phyloP scores from a whole-genome alignment of 2,113 vertebrate genomes.

The Erinaceus europaeus region DNA sequence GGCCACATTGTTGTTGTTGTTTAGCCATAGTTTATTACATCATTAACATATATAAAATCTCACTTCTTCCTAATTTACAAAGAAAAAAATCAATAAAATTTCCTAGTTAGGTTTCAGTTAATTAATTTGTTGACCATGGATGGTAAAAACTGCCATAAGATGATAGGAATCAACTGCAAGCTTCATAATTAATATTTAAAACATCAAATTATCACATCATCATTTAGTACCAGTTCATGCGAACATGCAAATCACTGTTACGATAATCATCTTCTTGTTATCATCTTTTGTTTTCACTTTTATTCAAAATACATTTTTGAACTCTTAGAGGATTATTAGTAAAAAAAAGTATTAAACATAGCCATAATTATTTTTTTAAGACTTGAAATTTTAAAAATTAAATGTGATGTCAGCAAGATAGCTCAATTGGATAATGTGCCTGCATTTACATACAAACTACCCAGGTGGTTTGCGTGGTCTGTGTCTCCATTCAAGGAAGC shows the following conservation, averaged over 20 bases:
- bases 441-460: no score
- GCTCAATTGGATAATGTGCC: no score
- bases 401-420: no score
- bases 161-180: not conserved
- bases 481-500: no score
- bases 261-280: not conserved
- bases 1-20: not conserved
- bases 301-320: not conserved
- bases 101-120: not conserved
- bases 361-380: not conserved
- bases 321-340: not conserved
- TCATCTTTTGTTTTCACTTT: not conserved
- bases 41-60: not conserved
- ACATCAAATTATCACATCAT: not conserved
- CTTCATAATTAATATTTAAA: not conserved
- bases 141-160: not conserved
- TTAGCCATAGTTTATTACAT: not conserved
- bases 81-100: not conserved
- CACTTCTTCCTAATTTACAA: not conserved
- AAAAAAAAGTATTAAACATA: no score
- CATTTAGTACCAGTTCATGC: not conserved
- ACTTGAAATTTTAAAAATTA: not conserved
- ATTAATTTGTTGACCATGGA: not conserved
- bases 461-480: no score
- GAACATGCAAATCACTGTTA: not conserved